Evolutionary conservation across 2,797 vertebrate genomes (phyloP), one percentile per base, ranked within the genome.

Genomic region (Tinamus major): DNA sequence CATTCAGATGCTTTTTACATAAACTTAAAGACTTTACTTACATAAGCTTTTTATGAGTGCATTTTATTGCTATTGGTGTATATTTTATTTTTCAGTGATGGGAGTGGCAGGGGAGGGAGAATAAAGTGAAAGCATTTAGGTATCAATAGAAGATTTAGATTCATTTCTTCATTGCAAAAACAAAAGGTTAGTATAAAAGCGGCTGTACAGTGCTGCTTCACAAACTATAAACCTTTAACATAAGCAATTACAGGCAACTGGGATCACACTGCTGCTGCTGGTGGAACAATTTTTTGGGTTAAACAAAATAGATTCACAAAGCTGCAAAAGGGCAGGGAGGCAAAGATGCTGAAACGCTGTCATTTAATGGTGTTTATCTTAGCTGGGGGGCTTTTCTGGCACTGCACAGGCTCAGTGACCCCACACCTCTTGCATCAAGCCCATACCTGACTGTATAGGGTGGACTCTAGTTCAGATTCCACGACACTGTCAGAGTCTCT

Each of bases 381-480:
- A 51, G 64, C 13, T 1, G 17, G 48, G 14, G 14, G 49, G 29
- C 23, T 2, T 16, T 7, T 49, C 39, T 63, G 29, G 53, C 71
- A 8, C 65, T 10, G 51, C 24, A 29, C 42, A 41, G 70, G 58
- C 79, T 49, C 16, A 1, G 18, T 1, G 42, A 69, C 67, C 42
- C 70, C 78, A 56, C 6, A 4, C 29, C 67, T 46, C 49, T 44
- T 18, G n/a, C n/a, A 33, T 20, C 8, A 17, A 3, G 6, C 18
- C 80, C 81, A 3, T 97, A 98, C 98, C 98, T 98, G 98, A 86
- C 95, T 87, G 46, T 97, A 97, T 27, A 92, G 87, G 0, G 95
- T 53, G 7, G 97, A 97, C 51, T 98, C 98, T 37, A 98, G 95
- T 6, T 98, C 98, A 2, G 98, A 98, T 64, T 98, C 98, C n/a